Base-by-base conservation (phyloP, 2,888 invertebrate species). In the Sphaerophoria taeniata region DNA sequence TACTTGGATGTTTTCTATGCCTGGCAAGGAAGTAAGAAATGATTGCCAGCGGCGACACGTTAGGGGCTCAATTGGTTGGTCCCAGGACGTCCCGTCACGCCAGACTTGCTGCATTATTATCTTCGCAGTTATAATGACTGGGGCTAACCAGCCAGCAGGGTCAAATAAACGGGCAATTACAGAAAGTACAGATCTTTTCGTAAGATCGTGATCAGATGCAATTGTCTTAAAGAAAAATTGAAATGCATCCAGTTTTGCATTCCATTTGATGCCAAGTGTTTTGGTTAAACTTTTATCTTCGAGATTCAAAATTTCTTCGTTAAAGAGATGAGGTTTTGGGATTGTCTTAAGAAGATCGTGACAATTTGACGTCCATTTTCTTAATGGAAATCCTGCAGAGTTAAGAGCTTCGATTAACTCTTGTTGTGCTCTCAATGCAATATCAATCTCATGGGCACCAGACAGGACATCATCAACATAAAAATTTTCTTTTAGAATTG, bases 71-170 rank as follows among this genome's bases (percentile, higher is more conserved):
- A 24, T 24, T 24, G 24, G 24, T 24, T 24, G 24, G 24, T 24
- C 24, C 24, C 24, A 24, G 24, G 24, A 24, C 24, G 24, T 24
- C 24, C 24, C 24, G 24, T 24, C 24, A 24, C 24, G 24, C 24
- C 24, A 24, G 24, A 24, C 24, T 24, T 24, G 24, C 24, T 24
- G 24, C 24, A 24, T 24, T 24, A 24, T 24, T 24, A 24, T 24
- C 24, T 24, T 24, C 24, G 24, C 24, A 24, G 58, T 60, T 7
- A 87, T 65, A 6, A 77, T 53, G 0, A 81, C 43, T 4, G 78
- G 84, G 0, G 84, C 58, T 11, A 87, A 47, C 80, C 84, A 83
- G 16, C 75, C 83, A 6, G 53, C 78, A n/a, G 87, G 83, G 53
- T 80, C 65, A 34, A 77, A 74, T n/a, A 84, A 33, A 7, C 61